Base-by-base conservation (phyloP, 2,888 invertebrate species). In the Agrilus mali region DNA sequence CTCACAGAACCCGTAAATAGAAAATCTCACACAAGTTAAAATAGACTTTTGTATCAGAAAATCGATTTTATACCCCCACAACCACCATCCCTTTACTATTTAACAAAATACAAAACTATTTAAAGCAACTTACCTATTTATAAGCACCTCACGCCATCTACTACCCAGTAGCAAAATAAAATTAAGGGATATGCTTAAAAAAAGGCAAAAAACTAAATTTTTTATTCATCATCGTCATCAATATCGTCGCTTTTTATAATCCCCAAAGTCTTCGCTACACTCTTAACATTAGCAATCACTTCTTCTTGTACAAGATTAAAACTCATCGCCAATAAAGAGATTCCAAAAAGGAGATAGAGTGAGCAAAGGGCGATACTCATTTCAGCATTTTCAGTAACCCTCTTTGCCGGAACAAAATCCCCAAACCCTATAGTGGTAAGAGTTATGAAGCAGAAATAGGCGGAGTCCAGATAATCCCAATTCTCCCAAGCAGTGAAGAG, bases 281-380 rank as follows among this genome's bases (percentile, higher is more conserved):
- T 77, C 56, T 89, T 88, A 5, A 92, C 89, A 59, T 86, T 86
- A 46, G 82, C 85, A 50, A 90, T 86, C 8, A 93, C 90, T 66
- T 93, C 89, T 61, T 92, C 92, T 65, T 93, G 94, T 36, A 95
- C 93, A 60, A 95, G 70, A 72, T 95, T 95, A 68, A 95, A 95
- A 57, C 90, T 90, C 95, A 95, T 96, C 22, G 94, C 94, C 50
- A 95, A 69, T 37, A 95, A 68, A 0, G 94, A 89, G 59, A 95
- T 95, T 7, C 95, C 95, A 64, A 95, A 93, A 36, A 96, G 74
- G 49, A 96, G 71, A 69, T 96, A 96, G 43, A 95, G 69, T 0
- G 92, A 92, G 59, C 92, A 93, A 42, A 93, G 74, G 0, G 92
- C 92, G 49, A 95, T 78, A 52, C 81, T 80, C 51, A 77, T 64